Base-by-base conservation (phyloP, 2,888 invertebrate genomes). In the Pollenia angustigena region DNA sequence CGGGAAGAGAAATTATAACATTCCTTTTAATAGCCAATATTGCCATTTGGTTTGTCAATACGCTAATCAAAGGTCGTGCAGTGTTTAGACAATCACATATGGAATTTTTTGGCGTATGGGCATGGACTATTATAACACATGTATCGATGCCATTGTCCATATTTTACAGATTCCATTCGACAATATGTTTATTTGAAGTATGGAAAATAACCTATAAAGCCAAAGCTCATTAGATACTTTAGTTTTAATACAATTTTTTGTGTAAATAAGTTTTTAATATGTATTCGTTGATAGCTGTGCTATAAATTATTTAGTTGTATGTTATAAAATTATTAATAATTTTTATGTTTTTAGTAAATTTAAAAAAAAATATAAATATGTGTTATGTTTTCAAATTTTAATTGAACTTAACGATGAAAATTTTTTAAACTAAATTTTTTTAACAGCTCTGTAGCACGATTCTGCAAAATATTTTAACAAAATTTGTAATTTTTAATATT, bases 181-280 rank as follows among this genome's bases (percentile, higher is more conserved):
- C 98, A 0, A 98, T 98, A 89, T 98, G 98, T 92, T 95, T 98
- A 23, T 98, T 97, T 90, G 98, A 98, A 93, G 97, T 98, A 81
- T 98, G 98, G 98, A 98, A 97, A 92, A 95, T 96, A 87, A 96
- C 97, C 71, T 98, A 97, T 93, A 98, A 98, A 91, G 95, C 95
- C 54, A 88, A 88, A 81, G 85, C 88, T 23, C 88, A 88, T 87
- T 88, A 83, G 58, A 18, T 46, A 40, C 32, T 40, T 60, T 62
- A 42, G 40, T 58, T 12, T 48, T 18, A 16, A 10, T 44, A 23
- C 32, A 58, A n/a, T 60, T 71, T 54, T 50, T 71, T 71, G 52
- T 52, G 40, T 60, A 14, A 60, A 60, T 60, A 60, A 6, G 1
- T 60, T 23, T 60, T 23, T 60, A 32, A 11, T 23, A 32, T 6